Evolutionary conservation across 2,113 vertebrate genomes (phyloP).

Genomic region (Melanocharis versteri): DNA sequence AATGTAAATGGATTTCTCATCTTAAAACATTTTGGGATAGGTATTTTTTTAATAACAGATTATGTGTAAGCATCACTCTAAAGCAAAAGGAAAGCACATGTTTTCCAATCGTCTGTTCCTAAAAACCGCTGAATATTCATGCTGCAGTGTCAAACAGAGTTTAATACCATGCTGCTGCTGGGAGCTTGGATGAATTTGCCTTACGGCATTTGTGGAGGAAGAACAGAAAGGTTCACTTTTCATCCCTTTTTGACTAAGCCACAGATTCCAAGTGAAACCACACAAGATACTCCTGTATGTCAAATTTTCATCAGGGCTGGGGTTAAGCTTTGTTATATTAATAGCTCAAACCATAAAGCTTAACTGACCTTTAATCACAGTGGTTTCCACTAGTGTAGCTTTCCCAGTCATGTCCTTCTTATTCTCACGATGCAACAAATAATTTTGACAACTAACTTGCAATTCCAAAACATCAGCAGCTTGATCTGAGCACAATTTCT

Average conservation of each 20-base stretch:
- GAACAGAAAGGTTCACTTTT: neutral
- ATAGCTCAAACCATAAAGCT: neutral
- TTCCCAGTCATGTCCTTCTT: neutral
- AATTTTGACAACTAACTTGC: constrained; percentile 37
- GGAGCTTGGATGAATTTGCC: neutral
- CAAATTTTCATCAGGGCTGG: neutral
- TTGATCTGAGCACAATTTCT: constrained; percentile 20
- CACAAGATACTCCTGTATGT: neutral
- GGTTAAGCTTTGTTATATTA: neutral
- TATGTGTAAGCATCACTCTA: neutral
- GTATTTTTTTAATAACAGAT: neutral
- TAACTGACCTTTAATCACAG: constrained; percentile 29
- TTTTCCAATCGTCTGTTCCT: neutral
- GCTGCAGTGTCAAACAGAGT: neutral
- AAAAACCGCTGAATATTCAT: neutral
- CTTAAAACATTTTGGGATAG: neutral
- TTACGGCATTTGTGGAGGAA: neutral
- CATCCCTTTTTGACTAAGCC: neutral
- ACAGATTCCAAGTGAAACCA: neutral
- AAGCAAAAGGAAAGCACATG: neutral
- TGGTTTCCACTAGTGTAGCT: neutral
- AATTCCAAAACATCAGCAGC: neutral
- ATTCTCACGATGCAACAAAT: neutral
- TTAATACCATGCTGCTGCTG: constrained; percentile 6
- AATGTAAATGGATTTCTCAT: neutral